Base-by-base conservation (phyloP, 2,113 vertebrate species). In the Brachionichthys hirsutus region DNA sequence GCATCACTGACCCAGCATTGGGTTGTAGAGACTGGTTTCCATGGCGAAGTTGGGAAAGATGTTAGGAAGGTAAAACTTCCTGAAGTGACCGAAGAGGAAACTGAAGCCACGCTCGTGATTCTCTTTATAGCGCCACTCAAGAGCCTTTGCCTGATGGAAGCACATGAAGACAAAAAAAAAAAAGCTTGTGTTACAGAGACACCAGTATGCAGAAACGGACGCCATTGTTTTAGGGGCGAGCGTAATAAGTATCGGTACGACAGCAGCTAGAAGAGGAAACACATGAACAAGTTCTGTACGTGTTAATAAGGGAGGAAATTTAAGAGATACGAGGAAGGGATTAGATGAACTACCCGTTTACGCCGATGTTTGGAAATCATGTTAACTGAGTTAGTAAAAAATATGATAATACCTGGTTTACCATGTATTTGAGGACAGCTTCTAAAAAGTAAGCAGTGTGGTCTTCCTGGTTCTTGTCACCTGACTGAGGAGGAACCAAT, bases 71-170 rank as follows among this genome's bases (percentile, higher is more conserved):
- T 98, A 99, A 87, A 94, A 97, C 89, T 97, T 98, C 90, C 95
- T 95, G 90, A 99, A 99, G 91, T 97, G 94, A 79, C 91, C 93
- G 83, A 99, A 98, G 70, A 99, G 92, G 89, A 99, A 98, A 62
- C 94, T 97, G 88, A 99, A 99, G 86, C 95, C 97, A 66, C 92
- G 96, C 87, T 99, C 97, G 67, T 99, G 97, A 78, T 98, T 98
- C 87, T 98, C 97, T 85, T 98, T 97, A 88, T 94, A 96, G 76
- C 94, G 95, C 97, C 97, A 99, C 91, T 99, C 96, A 67, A 99
- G 94, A 89, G 95, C 96, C 81, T 98, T 98, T 52, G 97, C 96
- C 97, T 99, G 88, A 77, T 85, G 50, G 56, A 81, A 7, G 86
- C n/a, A 77, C 2, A 53, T 34, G 64, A 16, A 68, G 8, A 68